These are phyloP conservation scores for Macroglossus sobrinus DNA, from an alignment of 2,113 vertebrate species.

Conservation along the genomic window DNA sequence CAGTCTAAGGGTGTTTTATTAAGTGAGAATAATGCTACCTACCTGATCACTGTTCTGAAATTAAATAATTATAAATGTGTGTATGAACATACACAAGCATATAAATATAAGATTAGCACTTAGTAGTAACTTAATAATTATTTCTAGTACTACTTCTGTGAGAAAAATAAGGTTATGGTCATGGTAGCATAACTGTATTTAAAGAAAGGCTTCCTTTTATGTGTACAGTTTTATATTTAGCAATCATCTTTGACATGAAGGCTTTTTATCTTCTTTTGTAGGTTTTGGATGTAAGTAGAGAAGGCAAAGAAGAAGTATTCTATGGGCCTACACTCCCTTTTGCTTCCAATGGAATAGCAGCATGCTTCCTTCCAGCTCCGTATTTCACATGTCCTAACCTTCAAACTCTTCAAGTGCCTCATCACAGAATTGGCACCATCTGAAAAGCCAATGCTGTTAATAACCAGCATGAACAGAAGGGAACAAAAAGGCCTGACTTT, in stretches of 20 bases:
- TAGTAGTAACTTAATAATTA: neutral
- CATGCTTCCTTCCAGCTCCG: constrained; percentile 95
- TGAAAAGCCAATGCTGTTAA: constrained; percentile 66
- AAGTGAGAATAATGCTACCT: neutral
- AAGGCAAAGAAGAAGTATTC: constrained; percentile 96
- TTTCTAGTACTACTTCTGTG: neutral
- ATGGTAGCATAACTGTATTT: neutral
- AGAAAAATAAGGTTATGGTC: neutral
- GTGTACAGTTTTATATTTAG: neutral
- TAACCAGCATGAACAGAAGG: neutral
- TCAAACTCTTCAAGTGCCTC: constrained; percentile 96
- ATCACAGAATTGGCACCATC: constrained; percentile 92
- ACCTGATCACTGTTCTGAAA: neutral
- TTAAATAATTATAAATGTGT: neutral
- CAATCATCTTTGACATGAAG: neutral
- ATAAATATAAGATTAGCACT: neutral
- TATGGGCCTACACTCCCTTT: constrained; percentile 96
- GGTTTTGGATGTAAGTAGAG: constrained; percentile 95
- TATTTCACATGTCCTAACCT: constrained; percentile 96
- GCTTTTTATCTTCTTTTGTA: constrained; percentile 68
- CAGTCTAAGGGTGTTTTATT: neutral
- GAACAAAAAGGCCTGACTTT: neutral
- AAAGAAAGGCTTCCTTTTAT: neutral
- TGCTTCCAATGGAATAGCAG: constrained; percentile 95
- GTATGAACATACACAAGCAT: neutral